Conservation (phyloP, 2,797 vertebrate genomes). For the Rhinichthys osculus region DNA sequence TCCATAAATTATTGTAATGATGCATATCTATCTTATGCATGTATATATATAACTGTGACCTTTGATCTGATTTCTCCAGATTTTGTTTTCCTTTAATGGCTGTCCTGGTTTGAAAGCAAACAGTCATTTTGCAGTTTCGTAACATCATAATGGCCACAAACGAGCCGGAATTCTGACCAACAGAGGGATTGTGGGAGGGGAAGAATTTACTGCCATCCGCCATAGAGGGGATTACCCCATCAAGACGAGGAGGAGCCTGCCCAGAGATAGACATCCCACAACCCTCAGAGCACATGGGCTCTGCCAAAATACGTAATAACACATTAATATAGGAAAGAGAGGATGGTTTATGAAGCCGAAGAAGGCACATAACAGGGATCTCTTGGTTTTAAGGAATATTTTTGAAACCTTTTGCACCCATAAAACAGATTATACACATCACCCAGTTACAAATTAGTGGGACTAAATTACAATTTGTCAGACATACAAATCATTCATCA, state of each 20-base stretch:
- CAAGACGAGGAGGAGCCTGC: slow-evolving; percentile 24
- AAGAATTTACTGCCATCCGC: slow-evolving; percentile 55
- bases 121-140: slow-evolving; percentile 57
- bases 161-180: slow-evolving; percentile 63
- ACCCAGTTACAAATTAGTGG: neutral
- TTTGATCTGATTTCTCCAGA: slow-evolving; percentile 36
- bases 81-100: slow-evolving; percentile 51
- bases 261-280: slow-evolving; percentile 43
- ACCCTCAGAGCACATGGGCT: slow-evolving; percentile 34
- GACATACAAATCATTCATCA: neutral
- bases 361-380: neutral
- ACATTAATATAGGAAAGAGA: slow-evolving; percentile 42
- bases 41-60: slow-evolving; percentile 11
- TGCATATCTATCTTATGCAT: neutral
- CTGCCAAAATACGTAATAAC: slow-evolving; percentile 43
- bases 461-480: neutral
- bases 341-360: slow-evolving; percentile 8
- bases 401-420: neutral
- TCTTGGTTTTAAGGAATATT: neutral
- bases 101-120: slow-evolving; percentile 55
- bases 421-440: too few species aligned
- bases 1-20: neutral
- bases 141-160: slow-evolving; percentile 61
- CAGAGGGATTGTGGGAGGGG: slow-evolving; percentile 57
- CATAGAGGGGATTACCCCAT: slow-evolving; percentile 57